Evolutionary conservation across 2,797 vertebrate species (phyloP), one percentile per base, ranked within the genome.

Genomic region (Merluccius polli): DNA sequence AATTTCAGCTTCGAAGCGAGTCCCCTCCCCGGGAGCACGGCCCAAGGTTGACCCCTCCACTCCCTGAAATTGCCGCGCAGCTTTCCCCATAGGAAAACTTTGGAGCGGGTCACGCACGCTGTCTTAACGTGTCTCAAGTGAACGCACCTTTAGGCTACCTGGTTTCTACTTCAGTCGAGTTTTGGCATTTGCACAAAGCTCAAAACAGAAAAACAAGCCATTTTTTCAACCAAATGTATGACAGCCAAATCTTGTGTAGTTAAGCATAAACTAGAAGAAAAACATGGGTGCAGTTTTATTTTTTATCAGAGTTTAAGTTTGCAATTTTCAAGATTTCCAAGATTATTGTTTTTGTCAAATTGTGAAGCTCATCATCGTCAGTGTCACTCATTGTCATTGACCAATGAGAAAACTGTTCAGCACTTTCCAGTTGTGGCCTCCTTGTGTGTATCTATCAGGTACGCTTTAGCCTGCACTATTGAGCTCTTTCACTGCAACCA

Each of bases 361-460:
- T 38, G 36, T 38, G 5, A 38, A 6, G 4, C 10, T 38, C 11
- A 38, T 38, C 10, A n/a, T 30, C 32, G 74, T 70, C 44, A 68
- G 65, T 48, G 31, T 44, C 69, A 70, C 52, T 71, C 30, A 71
- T 52, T 59, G 38, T 44, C 32, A 33, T 16, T 70, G 52, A 44
- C 44, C 10, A 71, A 71, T 8, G 31, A 59, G 29, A 74, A 48
- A 30, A 74, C 36, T 71, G n/a, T 38, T 71, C 36, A 38, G 73
- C 63, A 79, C 65, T 79, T 77, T 79, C 71, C 33, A 74, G 30
- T 11, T 29, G 59, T 7, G 33, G 41, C 27, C 18, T 74, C 52
- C 75, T 68, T 71, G 35, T 65, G 59, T 71, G 59, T 75, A 77
- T 72, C 18, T 71, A 75, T 24, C 35, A 44, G 16, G 36, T 71